Evolutionary conservation across 2,113 vertebrate genomes (phyloP).

Genomic region (Dissostichus mawsoni): DNA sequence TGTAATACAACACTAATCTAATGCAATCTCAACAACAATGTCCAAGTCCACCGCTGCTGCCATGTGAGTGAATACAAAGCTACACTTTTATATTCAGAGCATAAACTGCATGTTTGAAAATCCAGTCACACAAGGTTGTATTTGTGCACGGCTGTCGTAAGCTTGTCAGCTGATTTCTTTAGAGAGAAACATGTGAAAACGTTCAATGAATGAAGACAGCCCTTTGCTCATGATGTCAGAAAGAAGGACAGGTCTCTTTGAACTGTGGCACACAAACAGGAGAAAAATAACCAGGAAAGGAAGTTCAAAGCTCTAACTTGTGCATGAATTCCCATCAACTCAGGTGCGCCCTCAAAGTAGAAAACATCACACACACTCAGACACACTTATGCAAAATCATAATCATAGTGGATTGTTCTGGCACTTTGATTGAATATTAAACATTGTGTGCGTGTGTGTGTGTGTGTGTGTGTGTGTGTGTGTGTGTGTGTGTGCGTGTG

Average conservation of each 20-base stretch:
- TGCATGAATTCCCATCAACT: constrained; percentile 49
- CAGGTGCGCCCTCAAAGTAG: constrained; percentile 26
- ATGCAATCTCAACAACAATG: too few species aligned
- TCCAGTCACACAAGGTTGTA: neutral
- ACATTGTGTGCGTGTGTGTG: constrained; percentile 12
- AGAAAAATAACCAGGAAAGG: neutral
- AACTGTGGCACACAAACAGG: constrained; percentile 10
- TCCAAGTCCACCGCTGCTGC: too few species aligned
- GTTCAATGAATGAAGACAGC: constrained; percentile 16
- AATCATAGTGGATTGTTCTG: constrained; percentile 2
- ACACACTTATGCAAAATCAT: constrained; percentile 4
- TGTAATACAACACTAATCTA: too few species aligned
- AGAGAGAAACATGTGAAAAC: constrained; percentile 17
- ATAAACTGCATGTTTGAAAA: neutral
- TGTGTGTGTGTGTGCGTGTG: constrained; percentile 10
- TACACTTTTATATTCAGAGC: too few species aligned
- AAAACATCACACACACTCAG: constrained; percentile 25
- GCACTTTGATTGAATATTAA: constrained; percentile 31
- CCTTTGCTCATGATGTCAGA: constrained; percentile 17
- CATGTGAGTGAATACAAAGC: too few species aligned
- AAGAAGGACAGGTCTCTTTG: constrained; percentile 41
- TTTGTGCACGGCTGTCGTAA: neutral
- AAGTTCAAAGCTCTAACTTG: constrained; percentile 39
- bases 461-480: neutral
- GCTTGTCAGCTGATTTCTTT: neutral